Conservation (phyloP, 2,888 invertebrate genomes). For the Aporophyla lueneburgensis region DNA sequence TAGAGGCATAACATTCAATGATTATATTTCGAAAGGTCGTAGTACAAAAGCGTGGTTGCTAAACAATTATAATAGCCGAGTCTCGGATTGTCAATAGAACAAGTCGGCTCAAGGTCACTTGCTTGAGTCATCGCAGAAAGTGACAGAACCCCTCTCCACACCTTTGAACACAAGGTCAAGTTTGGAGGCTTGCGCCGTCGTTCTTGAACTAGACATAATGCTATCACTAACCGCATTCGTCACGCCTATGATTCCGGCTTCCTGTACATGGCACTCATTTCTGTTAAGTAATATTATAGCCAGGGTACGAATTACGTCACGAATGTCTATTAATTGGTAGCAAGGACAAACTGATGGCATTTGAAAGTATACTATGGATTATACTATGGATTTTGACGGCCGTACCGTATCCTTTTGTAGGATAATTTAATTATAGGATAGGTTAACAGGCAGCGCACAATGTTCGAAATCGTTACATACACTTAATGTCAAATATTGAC, state of each 20-base stretch:
- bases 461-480: conserved; percentile 2
- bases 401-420: not conserved
- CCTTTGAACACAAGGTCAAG: conserved; percentile 52
- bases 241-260: conserved; percentile 5
- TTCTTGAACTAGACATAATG: conserved; percentile 50
- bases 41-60: conserved; percentile 23
- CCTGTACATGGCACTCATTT: conserved; percentile 6
- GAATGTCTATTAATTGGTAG: not conserved
- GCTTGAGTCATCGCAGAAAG: conserved; percentile 58
- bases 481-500: not conserved
- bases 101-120: conserved; percentile 45
- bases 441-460: not conserved
- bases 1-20: not conserved
- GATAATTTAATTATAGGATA: not conserved
- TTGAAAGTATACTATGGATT: not conserved
- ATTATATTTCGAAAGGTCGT: conserved; percentile 3
- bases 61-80: conserved; percentile 23
- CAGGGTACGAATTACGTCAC: not conserved
- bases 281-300: not conserved
- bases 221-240: conserved; percentile 35
- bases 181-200: conserved; percentile 32
- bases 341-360: not conserved
- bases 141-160: conserved; percentile 40
- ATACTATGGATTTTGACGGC: not conserved
- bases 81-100: conserved; percentile 54